These are phyloP conservation scores for Etia nguti DNA, from an alignment of 2,113 vertebrate species.

Conservation along the genomic window DNA sequence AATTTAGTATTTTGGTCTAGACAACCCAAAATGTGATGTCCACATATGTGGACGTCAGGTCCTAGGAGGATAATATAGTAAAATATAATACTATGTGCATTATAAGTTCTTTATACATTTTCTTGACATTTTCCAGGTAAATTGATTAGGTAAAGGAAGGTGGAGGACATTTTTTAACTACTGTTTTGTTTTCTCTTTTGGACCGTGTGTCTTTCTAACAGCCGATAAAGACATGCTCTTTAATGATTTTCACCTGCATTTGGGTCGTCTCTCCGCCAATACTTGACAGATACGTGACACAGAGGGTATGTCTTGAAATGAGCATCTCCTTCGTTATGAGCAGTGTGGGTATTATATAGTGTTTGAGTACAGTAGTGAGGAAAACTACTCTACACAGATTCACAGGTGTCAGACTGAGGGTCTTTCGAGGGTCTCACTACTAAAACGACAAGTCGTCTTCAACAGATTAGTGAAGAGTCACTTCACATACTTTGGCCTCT, in stretches of 20 bases:
- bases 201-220: background rate
- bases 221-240: rapidly evolving
- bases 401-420: background rate
- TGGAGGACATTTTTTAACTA: background rate
- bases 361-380: background rate
- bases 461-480: background rate
- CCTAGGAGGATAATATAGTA: background rate
- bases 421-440: background rate
- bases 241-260: background rate
- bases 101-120: background rate
- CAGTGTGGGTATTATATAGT: background rate
- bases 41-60: too few species aligned
- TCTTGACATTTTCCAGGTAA: background rate
- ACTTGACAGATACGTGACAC: background rate
- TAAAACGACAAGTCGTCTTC: background rate
- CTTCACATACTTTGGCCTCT: conserved; percentile 4
- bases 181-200: background rate
- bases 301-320: background rate
- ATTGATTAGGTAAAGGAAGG: rapidly evolving
- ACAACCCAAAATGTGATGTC: too few species aligned
- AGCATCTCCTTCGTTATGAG: background rate
- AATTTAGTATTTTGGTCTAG: too few species aligned
- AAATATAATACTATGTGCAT: background rate
- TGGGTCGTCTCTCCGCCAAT: rapidly evolving
- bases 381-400: background rate